phyloP scores from a whole-genome alignment of 2,888 invertebrate species.

The Melangyna quadrimaculata region DNA sequence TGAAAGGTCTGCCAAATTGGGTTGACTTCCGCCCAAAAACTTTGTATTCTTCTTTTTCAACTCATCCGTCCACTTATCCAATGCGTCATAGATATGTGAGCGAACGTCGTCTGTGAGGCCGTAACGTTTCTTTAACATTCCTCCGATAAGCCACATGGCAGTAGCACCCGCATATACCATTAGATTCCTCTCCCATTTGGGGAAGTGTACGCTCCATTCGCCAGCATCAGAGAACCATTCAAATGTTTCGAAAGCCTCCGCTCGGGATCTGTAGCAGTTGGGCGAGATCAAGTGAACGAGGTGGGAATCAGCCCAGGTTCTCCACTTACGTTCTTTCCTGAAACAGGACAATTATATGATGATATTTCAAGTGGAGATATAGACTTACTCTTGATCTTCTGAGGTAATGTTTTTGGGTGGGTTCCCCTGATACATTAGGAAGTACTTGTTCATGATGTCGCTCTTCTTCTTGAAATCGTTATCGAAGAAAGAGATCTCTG shows the following conservation, averaged over 20 bases:
- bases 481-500: slow-evolving; percentile 86
- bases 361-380: neutral
- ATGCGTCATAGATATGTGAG: slow-evolving; percentile 93
- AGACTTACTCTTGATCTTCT: slow-evolving; percentile 84
- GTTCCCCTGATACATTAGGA: slow-evolving; percentile 89
- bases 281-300: slow-evolving; percentile 97
- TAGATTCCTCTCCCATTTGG: slow-evolving; percentile 90
- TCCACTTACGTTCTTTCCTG: slow-evolving; percentile 96
- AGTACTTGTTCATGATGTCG: slow-evolving; percentile 94
- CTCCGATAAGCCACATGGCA: slow-evolving; percentile 96
- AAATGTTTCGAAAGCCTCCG: slow-evolving; percentile 95
- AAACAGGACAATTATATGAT: slow-evolving; percentile 65
- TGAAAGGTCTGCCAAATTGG: slow-evolving; percentile 95
- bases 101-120: slow-evolving; percentile 93
- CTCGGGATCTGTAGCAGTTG: slow-evolving; percentile 94
- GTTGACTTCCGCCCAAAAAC: slow-evolving; percentile 93
- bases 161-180: slow-evolving; percentile 96
- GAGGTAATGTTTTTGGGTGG: slow-evolving; percentile 82
- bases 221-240: slow-evolving; percentile 96
- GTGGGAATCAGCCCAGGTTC: slow-evolving; percentile 95
- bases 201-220: slow-evolving; percentile 94
- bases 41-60: slow-evolving; percentile 86
- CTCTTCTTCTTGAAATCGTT: slow-evolving; percentile 85
- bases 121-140: slow-evolving; percentile 92
- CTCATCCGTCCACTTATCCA: slow-evolving; percentile 89